Percentiles rank a stretch among this genome's conserved stretches.
Conservation (phyloP, 35 echinoderm and acorn worm species). For the Apostichopus japonicus region DNA sequence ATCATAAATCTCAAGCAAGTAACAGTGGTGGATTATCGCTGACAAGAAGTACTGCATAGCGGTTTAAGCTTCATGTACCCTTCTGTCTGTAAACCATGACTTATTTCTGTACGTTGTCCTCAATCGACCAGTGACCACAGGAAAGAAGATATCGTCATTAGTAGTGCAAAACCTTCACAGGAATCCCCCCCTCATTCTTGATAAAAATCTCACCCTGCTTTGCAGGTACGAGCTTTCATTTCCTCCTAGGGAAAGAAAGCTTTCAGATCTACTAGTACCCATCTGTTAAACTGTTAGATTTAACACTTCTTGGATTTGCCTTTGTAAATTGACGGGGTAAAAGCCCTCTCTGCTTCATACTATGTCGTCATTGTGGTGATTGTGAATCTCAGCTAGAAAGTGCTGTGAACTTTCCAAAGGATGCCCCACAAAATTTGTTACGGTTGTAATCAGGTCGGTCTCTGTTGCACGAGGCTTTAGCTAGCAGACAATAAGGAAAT, state of each 20-base stretch:
- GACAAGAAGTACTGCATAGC: too few species aligned
- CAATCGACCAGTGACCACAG: too few species aligned
- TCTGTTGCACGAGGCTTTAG: neutral
- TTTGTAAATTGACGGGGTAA: neutral
- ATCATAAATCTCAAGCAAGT: too few species aligned
- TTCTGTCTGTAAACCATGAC: too few species aligned
- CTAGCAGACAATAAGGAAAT: neutral
- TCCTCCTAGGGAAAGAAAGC: neutral
- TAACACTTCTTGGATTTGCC: neutral
- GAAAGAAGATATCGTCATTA: too few species aligned
- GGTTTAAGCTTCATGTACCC: too few species aligned
- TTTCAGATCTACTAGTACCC: neutral
- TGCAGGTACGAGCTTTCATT: neutral
- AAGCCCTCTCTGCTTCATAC: neutral
- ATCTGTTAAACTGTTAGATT: neutral
- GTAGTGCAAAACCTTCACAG: too few species aligned
- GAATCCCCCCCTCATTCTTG: too few species aligned
- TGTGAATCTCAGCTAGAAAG: neutral
- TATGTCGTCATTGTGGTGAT: neutral
- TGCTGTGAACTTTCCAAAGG: slow-evolving; percentile 8
- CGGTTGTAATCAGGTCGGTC: neutral
- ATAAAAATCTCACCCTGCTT: neutral
- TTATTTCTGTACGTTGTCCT: too few species aligned
- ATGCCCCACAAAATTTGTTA: slow-evolving; percentile 17
- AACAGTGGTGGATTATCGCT: too few species aligned